phyloP scores from a whole-genome alignment of 1,140 invertebrate genomes.

The Sarcophaga peregrina region DNA sequence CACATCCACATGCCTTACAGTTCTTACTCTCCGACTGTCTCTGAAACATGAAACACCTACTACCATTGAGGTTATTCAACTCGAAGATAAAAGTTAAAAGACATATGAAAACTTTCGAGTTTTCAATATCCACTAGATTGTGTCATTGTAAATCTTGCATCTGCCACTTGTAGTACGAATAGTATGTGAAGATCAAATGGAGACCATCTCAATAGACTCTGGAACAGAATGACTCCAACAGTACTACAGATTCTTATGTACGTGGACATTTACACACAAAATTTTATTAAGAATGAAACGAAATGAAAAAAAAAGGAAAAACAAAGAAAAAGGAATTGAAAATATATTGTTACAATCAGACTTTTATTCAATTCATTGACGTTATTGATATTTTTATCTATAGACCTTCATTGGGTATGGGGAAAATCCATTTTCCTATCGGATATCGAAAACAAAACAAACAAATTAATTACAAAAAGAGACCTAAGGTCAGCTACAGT shows the following conservation, averaged over 20 bases:
- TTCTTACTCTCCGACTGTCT: too few species aligned
- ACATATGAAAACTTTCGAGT: neutral
- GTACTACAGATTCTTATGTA: too few species aligned
- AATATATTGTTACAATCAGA: constrained; percentile 10
- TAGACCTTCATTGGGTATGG: neutral
- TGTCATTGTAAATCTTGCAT: neutral
- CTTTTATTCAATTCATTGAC: constrained; percentile 13
- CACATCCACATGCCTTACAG: too few species aligned
- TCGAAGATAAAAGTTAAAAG: neutral
- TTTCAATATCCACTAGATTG: neutral
- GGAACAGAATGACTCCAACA: neutral
- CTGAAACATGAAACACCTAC: neutral
- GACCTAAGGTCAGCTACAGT: too few species aligned
- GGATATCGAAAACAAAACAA: neutral
- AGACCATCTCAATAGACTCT: neutral
- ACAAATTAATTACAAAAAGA: too few species aligned
- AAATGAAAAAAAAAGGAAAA: neutral
- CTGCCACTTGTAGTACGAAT: neutral
- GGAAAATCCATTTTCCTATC: neutral
- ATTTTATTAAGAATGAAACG: neutral
- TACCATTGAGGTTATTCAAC: neutral
- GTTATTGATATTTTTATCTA: neutral
- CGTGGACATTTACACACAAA: neutral
- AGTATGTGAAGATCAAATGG: neutral
- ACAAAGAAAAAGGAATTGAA: neutral